Evolutionary conservation across 2,797 vertebrate species (phyloP).

Genomic region (Rhinella marina): DNA sequence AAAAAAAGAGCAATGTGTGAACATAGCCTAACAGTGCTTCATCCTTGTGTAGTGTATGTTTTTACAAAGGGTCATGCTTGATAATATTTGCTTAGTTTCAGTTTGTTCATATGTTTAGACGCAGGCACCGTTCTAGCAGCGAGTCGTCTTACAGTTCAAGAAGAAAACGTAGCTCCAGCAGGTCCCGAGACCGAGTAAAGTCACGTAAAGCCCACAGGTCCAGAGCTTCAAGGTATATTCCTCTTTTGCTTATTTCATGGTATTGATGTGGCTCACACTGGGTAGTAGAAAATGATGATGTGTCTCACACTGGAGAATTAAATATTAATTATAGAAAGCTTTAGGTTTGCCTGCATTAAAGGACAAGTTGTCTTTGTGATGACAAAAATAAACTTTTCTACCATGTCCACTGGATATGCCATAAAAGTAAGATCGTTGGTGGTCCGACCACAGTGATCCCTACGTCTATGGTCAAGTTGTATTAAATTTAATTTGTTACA

Average conservation of each 20-base stretch:
- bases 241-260: neutral
- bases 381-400: no score
- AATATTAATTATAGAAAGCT: no score
- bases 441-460: no score
- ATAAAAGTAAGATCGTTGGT: no score
- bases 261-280: neutral
- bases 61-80: neutral
- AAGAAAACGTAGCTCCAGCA: slow-evolving; percentile 86
- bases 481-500: no score
- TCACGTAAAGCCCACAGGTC: slow-evolving; percentile 85
- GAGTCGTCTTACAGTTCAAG: slow-evolving; percentile 91
- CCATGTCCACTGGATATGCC: no score
- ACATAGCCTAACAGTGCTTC: neutral
- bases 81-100: neutral
- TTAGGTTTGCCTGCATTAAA: no score
- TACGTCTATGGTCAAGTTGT: no score
- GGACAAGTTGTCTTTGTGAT: no score
- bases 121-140: slow-evolving; percentile 88
- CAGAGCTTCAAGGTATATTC: slow-evolving; percentile 84
- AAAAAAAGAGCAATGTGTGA: no score
- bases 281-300: neutral
- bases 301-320: no score
- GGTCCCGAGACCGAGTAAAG: slow-evolving; percentile 78
- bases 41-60: neutral
- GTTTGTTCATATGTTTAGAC: slow-evolving; percentile 73